A percentile compares a stretch with the other conserved stretches of the same genome.
These are phyloP conservation scores for Ennomos erosarius DNA, from an alignment of 2,888 invertebrate genomes.

Conservation along the genomic window DNA sequence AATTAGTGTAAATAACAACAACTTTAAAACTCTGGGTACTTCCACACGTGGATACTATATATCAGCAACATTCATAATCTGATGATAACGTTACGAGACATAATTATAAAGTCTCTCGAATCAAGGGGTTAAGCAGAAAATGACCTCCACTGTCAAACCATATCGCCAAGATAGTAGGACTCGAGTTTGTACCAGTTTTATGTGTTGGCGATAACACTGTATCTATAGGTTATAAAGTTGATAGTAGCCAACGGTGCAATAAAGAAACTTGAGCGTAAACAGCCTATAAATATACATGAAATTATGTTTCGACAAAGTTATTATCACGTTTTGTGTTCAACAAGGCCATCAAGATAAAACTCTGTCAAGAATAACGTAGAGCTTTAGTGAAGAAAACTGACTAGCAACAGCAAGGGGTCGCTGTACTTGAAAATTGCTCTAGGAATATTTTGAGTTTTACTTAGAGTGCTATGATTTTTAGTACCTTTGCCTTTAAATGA, in stretches of 20 bases:
- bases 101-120: slow-evolving; percentile 20
- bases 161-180: slow-evolving; percentile 59
- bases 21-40: slow-evolving; percentile 71
- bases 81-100: slow-evolving; percentile 32
- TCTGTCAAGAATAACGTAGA: slow-evolving; percentile 39
- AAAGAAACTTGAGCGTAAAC: slow-evolving; percentile 59
- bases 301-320: slow-evolving; percentile 55
- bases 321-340: slow-evolving; percentile 56
- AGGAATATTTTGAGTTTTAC: not conserved
- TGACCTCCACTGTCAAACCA: slow-evolving; percentile 52
- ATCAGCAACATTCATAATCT: slow-evolving; percentile 42
- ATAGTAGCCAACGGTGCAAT: slow-evolving; percentile 63
- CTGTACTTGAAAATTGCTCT: not conserved
- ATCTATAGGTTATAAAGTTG: slow-evolving; percentile 75
- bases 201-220: slow-evolving; percentile 67
- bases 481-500: too few species aligned
- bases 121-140: slow-evolving; percentile 50
- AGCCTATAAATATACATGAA: slow-evolving; percentile 58
- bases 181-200: slow-evolving; percentile 73
- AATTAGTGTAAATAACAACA: slow-evolving; percentile 64
- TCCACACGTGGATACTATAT: slow-evolving; percentile 66
- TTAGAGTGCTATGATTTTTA: too few species aligned
- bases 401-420: slow-evolving; percentile 4
- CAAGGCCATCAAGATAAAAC: slow-evolving; percentile 55
- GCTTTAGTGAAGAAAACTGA: slow-evolving; percentile 29